A percentile compares a stretch with the other conserved stretches of the same genome.
phyloP scores from a whole-genome alignment of 2,797 vertebrate species.

The Oryzias dopingdopingensis region DNA sequence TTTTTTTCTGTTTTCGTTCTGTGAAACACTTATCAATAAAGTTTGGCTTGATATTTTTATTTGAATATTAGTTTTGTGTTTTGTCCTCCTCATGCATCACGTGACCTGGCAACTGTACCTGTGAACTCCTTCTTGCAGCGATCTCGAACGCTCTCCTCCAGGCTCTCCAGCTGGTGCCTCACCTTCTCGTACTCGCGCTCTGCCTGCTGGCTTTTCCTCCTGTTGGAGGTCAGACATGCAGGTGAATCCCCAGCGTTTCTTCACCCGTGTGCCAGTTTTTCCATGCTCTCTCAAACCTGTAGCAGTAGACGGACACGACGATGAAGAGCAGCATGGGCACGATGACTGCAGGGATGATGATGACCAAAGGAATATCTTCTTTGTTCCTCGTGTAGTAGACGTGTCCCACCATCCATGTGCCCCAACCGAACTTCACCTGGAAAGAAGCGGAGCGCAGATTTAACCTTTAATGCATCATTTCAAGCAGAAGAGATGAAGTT shows the following conservation, averaged over 20 bases:
- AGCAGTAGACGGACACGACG: conserved; percentile 87
- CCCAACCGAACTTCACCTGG: conserved; percentile 90
- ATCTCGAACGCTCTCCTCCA: conserved; percentile 96
- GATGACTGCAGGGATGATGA: conserved; percentile 90
- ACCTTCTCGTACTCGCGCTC: conserved; percentile 97
- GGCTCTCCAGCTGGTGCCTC: conserved; percentile 89
- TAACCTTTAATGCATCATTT: not conserved
- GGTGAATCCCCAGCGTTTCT: not conserved
- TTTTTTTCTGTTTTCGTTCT: too few relatives aligned
- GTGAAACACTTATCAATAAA: too few relatives aligned
- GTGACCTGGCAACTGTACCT: conserved; percentile 65
- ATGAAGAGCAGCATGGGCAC: conserved; percentile 92
- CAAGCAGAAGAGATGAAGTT: too few relatives aligned
- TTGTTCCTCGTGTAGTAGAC: conserved; percentile 84
- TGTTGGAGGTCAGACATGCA: conserved; percentile 36
- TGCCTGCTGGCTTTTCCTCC: conserved; percentile 94
- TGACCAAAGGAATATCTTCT: conserved; percentile 80
- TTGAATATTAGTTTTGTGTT: not conserved
- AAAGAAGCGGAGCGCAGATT: not conserved
- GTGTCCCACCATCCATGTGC: conserved; percentile 86
- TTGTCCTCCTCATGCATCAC: not conserved
- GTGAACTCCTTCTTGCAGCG: conserved; percentile 99
- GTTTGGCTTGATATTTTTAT: too few relatives aligned
- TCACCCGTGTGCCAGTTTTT: too few relatives aligned
- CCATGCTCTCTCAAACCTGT: conserved; percentile 75